These are phyloP conservation scores for Melipona beecheii DNA, from an alignment of 2,888 invertebrate genomes.

Conservation along the genomic window DNA sequence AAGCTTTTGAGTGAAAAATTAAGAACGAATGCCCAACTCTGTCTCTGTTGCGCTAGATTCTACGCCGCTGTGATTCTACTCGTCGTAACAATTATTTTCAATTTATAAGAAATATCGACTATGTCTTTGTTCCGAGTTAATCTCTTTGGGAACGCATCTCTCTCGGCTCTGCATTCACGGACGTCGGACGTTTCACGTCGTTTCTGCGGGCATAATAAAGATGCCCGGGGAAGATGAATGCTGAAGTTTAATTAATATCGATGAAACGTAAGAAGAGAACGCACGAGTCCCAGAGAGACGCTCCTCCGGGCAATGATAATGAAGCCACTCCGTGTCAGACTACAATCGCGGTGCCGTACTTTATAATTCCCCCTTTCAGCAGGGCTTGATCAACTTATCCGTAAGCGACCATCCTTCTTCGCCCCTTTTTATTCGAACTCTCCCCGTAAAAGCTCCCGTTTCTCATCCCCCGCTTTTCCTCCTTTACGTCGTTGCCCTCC, in stretches of 20 bases:
- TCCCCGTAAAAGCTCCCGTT: slow-evolving; percentile 19
- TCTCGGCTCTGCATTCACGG: slow-evolving; percentile 12
- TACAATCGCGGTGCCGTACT: slow-evolving; percentile 43
- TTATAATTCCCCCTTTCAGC: slow-evolving; percentile 38
- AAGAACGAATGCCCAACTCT: too few relatives aligned
- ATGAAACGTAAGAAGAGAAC: slow-evolving; percentile 48
- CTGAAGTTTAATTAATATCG: slow-evolving; percentile 56
- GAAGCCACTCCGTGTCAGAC: slow-evolving; percentile 45
- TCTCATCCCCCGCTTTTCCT: slow-evolving; percentile 13
- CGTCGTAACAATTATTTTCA: neutral
- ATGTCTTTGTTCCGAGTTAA: neutral
- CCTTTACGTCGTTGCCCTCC: neutral
- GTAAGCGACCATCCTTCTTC: neutral
- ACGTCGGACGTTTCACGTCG: slow-evolving; percentile 1
- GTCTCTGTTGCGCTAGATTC: neutral
- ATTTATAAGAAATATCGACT: neutral
- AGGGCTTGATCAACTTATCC: slow-evolving; percentile 43
- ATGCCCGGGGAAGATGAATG: slow-evolving; percentile 39
- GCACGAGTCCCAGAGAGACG: slow-evolving; percentile 1
- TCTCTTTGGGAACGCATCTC: neutral
- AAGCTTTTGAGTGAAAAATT: too few relatives aligned
- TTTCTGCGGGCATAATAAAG: slow-evolving; percentile 32
- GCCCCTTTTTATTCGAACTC: neutral
- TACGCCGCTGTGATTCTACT: neutral
- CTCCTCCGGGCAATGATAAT: slow-evolving; percentile 58